Base-by-base conservation (phyloP, 2,113 vertebrate genomes). In the Scartelaos histophorus region DNA sequence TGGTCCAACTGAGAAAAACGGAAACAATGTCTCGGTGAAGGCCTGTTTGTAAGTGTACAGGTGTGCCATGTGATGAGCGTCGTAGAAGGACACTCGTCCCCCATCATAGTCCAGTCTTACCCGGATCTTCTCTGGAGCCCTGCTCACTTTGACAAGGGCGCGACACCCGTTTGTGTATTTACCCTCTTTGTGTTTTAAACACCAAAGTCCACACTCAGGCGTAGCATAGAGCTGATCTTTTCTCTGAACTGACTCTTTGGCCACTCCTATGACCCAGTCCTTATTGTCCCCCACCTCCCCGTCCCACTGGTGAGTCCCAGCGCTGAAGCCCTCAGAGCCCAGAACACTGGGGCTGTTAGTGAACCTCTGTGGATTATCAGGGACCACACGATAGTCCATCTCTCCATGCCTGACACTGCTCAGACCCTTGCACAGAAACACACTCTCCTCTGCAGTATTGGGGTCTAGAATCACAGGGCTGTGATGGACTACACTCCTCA, bases 401-500 rank as follows among this genome's bases (percentile, higher is more conserved):
- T 22, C 54, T 57, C 54, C 54, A 24, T 58, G 56, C 25, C 56
- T 24, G 22, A 24, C 56, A 24, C 6, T 15, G 56, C 56, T 58
- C n/a, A 24, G 21, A 25, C 13, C 56, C 56, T 58, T 3, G 15
- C 21, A 58, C 56, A 58, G 56, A 58, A 2, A 24, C 21, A 58
- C 21, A 25, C 22, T 13, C 13, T 25, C 11, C 11, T 24, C 21
- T 25, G 22, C 22, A 1, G 56, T 57, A 1, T 24, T 57, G 12
- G 54, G 54, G 54, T 58, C 56, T 19, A 54, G 51, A 54, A 54
- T 25, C 56, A 58, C 22, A 58, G 56, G 56, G 22, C 22, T 58
- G 56, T 58, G 13, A 3, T 58, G 56, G 22, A 58, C 21, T 12
- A 58, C 11, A 13, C 56, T 25, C 13, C 12, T 58, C 56, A 15